These are phyloP conservation scores for Mustela erminea DNA, from an alignment of 2,797 vertebrate genomes.

Conservation along the genomic window DNA sequence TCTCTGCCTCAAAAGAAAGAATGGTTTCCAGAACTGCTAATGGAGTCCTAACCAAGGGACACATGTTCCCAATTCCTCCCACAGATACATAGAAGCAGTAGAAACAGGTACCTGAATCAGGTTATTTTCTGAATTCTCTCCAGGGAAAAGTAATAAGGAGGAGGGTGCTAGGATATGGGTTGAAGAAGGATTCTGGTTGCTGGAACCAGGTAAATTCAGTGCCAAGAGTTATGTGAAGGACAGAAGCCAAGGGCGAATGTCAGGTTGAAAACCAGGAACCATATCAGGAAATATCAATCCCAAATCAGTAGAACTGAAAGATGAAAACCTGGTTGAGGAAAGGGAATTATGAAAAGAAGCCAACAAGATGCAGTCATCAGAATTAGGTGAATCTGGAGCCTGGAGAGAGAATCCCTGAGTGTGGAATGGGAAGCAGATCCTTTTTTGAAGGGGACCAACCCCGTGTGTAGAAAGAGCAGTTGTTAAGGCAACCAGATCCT, in stretches of 20 bases:
- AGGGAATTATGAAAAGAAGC: background rate
- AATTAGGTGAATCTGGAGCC: background rate
- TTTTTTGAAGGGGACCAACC: background rate
- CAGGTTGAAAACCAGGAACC: background rate
- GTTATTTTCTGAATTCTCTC: background rate
- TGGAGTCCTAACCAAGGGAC: background rate
- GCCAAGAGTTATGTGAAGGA: background rate
- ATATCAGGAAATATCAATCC: background rate
- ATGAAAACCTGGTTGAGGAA: background rate
- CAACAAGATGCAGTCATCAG: background rate
- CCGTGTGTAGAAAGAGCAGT: background rate
- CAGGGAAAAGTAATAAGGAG: background rate
- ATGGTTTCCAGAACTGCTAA: background rate
- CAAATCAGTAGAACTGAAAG: background rate
- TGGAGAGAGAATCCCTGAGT: background rate
- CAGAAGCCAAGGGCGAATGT: background rate
- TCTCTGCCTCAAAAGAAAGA: background rate
- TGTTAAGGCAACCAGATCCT: background rate
- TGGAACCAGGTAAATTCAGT: background rate
- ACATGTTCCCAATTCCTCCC: background rate
- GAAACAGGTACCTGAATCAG: background rate
- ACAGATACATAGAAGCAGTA: background rate
- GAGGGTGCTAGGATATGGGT: background rate
- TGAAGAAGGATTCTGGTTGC: background rate
- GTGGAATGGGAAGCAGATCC: background rate